Evolutionary conservation across 2,113 vertebrate species (phyloP).

Genomic region (Astatoreochromis straeleni): DNA sequence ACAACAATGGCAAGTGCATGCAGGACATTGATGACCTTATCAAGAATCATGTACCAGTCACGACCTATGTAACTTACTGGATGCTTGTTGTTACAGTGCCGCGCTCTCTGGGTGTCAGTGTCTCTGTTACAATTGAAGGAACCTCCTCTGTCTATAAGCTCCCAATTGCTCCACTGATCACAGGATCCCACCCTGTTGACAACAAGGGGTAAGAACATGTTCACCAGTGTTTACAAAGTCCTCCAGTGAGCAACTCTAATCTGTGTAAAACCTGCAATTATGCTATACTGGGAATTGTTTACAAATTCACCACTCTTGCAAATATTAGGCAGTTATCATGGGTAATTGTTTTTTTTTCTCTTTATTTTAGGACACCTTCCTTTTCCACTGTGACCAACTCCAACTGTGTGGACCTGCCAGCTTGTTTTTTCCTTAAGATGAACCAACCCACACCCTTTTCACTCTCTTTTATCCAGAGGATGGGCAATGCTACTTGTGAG

Average conservation of each 20-base stretch:
- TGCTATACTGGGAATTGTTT: background rate
- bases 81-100: constrained; percentile 75
- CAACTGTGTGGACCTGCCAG: constrained; percentile 95
- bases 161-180: constrained; percentile 92
- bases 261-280: background rate
- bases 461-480: constrained; percentile 87
- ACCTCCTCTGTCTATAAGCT: constrained; percentile 88
- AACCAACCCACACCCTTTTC: constrained; percentile 90
- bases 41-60: background rate
- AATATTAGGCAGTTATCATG: background rate
- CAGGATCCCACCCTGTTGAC: constrained; percentile 93
- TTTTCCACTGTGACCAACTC: constrained; percentile 92
- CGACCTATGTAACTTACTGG: background rate
- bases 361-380: constrained; percentile 78
- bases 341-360: background rate
- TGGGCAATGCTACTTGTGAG: constrained; percentile 86
- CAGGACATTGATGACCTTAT: background rate
- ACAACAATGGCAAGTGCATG: constrained; percentile 70
- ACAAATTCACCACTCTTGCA: background rate
- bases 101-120: constrained; percentile 84
- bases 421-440: constrained; percentile 96
- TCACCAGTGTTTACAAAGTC: background rate
- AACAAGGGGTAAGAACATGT: constrained; percentile 85
- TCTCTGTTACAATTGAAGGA: constrained; percentile 90
- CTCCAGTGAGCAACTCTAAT: background rate